A percentile compares a stretch with the other conserved stretches of the same genome.
These are phyloP conservation scores for Antrozous pallidus DNA, from an alignment of 2,797 vertebrate genomes.

Conservation along the genomic window DNA sequence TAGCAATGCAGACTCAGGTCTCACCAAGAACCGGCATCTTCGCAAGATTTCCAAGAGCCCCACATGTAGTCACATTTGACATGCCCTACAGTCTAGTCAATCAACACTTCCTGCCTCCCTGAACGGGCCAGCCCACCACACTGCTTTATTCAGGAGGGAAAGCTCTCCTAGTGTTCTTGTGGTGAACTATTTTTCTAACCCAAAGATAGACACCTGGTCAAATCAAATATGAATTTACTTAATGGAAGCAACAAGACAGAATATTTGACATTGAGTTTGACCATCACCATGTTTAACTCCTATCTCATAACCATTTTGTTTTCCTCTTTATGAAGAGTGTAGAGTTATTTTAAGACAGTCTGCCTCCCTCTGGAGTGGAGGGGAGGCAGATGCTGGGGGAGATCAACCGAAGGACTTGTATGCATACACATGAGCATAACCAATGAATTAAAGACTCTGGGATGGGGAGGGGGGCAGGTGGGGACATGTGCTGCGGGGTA, in stretches of 20 bases:
- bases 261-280: neutral
- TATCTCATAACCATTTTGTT: slow-evolving; percentile 7
- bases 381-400: too few species aligned
- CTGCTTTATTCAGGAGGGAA: neutral
- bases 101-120: neutral
- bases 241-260: neutral
- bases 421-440: too few species aligned
- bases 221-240: neutral
- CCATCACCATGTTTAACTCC: neutral
- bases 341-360: slow-evolving; percentile 32
- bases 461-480: too few species aligned
- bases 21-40: neutral
- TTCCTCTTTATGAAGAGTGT: neutral
- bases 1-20: neutral
- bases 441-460: too few species aligned
- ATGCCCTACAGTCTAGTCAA: neutral
- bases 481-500: too few species aligned
- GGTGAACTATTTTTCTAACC: neutral
- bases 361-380: too few species aligned
- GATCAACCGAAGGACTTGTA: too few species aligned
- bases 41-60: neutral
- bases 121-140: neutral
- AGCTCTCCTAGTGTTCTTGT: neutral
- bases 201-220: neutral
- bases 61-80: neutral